Evolutionary conservation across 2,888 invertebrate species (phyloP).

Genomic region (Eurytoma adleriae): DNA sequence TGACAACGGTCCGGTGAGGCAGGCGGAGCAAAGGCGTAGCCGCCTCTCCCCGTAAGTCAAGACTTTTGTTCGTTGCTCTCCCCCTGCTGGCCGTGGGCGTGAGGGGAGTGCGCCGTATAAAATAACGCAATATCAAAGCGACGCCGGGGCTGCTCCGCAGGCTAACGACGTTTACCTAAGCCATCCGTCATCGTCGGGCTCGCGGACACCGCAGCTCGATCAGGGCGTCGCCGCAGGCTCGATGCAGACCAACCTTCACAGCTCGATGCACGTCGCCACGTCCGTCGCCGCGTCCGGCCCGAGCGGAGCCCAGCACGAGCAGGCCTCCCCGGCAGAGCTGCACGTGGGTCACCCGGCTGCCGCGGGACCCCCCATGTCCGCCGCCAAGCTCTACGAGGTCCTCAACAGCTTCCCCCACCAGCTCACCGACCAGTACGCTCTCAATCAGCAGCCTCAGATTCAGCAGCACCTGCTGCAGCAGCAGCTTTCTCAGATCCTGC

Average conservation of each 20-base stretch:
- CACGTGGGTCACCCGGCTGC: conserved; percentile 69
- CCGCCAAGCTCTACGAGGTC: conserved; percentile 69
- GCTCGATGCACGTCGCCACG: conserved; percentile 70
- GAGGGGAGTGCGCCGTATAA: neutral
- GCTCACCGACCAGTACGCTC: conserved; percentile 64
- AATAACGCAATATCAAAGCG: neutral
- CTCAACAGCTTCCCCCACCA: conserved; percentile 70
- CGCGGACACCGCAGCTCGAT: conserved; percentile 8
- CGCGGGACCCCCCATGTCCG: conserved; percentile 66
- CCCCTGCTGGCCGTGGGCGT: no score
- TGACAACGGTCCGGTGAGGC: no score
- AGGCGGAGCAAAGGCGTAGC: no score
- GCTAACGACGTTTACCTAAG: conserved; percentile 66
- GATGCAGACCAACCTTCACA: conserved; percentile 71
- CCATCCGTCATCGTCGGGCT: conserved; percentile 59
- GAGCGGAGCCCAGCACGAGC: neutral
- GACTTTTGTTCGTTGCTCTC: no score
- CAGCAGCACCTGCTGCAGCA: conserved; percentile 70
- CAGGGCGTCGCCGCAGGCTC: conserved; percentile 55
- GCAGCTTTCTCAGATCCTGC: conserved; percentile 69
- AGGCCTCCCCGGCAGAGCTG: conserved; percentile 63
- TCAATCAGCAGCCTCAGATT: conserved; percentile 68
- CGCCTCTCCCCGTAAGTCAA: no score
- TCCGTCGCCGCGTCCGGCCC: conserved; percentile 66
- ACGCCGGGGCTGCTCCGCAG: conserved; percentile 45